phyloP scores from a whole-genome alignment of 2,113 vertebrate genomes.

The Pionites leucogaster region DNA sequence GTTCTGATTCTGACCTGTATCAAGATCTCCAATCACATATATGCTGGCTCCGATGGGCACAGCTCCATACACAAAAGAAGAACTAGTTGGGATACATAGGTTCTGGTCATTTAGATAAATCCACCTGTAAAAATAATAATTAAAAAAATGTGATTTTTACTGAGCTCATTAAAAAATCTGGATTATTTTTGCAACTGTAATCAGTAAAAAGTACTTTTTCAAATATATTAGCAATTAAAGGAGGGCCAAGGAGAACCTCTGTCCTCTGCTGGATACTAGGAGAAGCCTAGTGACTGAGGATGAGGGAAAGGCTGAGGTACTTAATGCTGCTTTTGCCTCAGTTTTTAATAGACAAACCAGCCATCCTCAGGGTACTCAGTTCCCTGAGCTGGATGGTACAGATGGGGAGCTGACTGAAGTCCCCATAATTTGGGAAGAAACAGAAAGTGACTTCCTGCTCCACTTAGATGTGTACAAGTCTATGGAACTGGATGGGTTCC shows the following conservation, averaged over 20 bases:
- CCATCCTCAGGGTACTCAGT: not conserved
- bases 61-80: constrained; percentile 95
- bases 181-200: not conserved
- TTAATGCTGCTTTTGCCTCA: not conserved
- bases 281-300: not conserved
- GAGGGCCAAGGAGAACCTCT: not conserved
- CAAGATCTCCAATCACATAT: constrained; percentile 97
- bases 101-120: constrained; percentile 94
- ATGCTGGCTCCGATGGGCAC: constrained; percentile 94
- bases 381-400: not conserved
- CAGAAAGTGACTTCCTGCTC: not conserved
- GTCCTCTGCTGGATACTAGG: not conserved
- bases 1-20: constrained; percentile 83
- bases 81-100: constrained; percentile 92
- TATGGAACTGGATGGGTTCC: not conserved
- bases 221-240: not conserved
- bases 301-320: not conserved
- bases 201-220: not conserved
- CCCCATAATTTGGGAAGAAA: not conserved
- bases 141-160: not conserved
- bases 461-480: not conserved
- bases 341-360: not conserved
- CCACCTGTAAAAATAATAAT: constrained; percentile 82
- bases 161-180: not conserved
- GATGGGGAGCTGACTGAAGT: not conserved